Base-by-base conservation (phyloP, 2,113 vertebrate species). In the Cardinalis cardinalis region DNA sequence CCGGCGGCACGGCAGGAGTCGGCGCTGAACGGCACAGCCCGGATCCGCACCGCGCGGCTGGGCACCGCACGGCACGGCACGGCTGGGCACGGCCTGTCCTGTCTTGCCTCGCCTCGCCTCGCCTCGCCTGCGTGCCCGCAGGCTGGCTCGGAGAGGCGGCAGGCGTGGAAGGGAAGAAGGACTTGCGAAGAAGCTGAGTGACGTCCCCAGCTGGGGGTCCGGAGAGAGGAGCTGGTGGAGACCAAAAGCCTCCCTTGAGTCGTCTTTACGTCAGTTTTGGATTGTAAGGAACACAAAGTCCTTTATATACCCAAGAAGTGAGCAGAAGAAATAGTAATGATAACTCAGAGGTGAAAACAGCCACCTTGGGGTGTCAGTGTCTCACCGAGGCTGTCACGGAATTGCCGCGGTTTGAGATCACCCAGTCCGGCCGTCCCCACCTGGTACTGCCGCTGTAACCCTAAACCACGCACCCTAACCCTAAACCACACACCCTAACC, bases 331-430 rank as follows among this genome's bases (percentile, higher is more conserved):
- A 7, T 8, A 10, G 25, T 26, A 43, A 13, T 15, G 38, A 10
- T 64, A 64, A 11, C 7, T 48, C 19, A 3, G 29, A 36, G 43
- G 4, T 34, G 18, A 40, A 75, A 88, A 32, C 15, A 7, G 3
- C 19, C 2, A 0, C 28, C 7, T 2, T 43, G 55, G 41, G 8
- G 4, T 65, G 16, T 64, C n/a, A 0, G 6, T 25, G 64, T 41
- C 28, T 25, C 49, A 5, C 60, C 21, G 0, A 13, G 25, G 2
- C 28, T 15, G 0, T 15, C 2, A 15, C 3, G 34, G 46, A 46
- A 34, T 52, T 32, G 11, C 4, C 7, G 40, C 7, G 21, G 4
- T 34, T 40, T n/a, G 34, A 40, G 52, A 25, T 12, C 32, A 3
- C 32, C 12, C 38, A 9, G 10, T 18, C 38, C 7, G 13, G 4